A percentile compares a stretch with the other conserved stretches of the same genome.
phyloP scores from a whole-genome alignment of 1,140 invertebrate species.

The Tetramorium parvispinum region DNA sequence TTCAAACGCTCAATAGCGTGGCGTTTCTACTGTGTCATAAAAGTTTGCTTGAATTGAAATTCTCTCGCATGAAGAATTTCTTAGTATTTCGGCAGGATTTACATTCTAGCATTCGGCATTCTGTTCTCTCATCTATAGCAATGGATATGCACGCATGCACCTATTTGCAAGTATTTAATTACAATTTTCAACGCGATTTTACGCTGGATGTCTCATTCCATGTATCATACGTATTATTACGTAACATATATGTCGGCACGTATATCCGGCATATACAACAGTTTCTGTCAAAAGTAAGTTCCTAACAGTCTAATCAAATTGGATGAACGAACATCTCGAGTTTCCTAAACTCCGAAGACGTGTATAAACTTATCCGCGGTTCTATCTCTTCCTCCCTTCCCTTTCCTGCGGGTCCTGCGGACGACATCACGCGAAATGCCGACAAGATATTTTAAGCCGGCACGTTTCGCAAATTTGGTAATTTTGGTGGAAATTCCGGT shows the following conservation, averaged over 20 bases:
- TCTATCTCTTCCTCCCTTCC: not conserved
- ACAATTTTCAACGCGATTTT: constrained; percentile 17
- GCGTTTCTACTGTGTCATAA: constrained; percentile 3
- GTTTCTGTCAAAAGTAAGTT: constrained; percentile 61
- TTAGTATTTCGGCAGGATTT: not conserved
- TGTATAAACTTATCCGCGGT: constrained; percentile 58
- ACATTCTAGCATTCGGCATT: not conserved
- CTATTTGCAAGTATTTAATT: constrained; percentile 11
- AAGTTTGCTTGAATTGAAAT: constrained; percentile 54
- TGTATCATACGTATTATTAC: constrained; percentile 23
- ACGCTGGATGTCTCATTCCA: not conserved
- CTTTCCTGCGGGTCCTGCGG: constrained; percentile 10
- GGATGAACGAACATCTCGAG: constrained; percentile 67
- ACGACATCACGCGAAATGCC: constrained; percentile 48
- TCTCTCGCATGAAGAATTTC: constrained; percentile 29
- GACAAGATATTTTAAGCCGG: constrained; percentile 57
- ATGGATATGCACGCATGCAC: not conserved
- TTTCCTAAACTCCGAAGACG: constrained; percentile 60
- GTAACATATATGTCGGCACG: constrained; percentile 33
- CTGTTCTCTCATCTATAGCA: not conserved
- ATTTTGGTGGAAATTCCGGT: constrained; percentile 51
- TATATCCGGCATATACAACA: constrained; percentile 51
- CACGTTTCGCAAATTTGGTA: constrained; percentile 57
- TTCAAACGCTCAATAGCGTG: not conserved
- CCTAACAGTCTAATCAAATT: constrained; percentile 67